Base-by-base conservation (phyloP, 30 jellyfish, hydroid and myxozoan species). In the Hydractinia echinata region DNA sequence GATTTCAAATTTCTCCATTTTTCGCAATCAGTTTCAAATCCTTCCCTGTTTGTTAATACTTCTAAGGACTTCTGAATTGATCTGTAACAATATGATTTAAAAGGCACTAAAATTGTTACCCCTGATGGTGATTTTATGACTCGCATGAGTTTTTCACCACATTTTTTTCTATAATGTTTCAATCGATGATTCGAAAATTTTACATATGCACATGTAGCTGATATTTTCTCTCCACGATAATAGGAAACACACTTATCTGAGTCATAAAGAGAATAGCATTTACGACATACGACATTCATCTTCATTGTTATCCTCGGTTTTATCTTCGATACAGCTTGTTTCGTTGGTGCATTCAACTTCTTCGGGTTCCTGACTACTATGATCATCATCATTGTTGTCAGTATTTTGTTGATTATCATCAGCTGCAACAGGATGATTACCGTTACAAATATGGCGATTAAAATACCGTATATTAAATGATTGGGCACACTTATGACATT, bases 21-120 rank as follows among this genome's bases (percentile, higher is more conserved):
- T 30, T 30, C 44, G 51, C 84, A 76, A 51, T 20, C 20, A 9
- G 13, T 8, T 11, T 76, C 77, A 76, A 76, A 76, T 16, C 54
- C 73, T 16, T 51, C 51, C 39, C 84, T 54, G 30, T 51, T 54
- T 6, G 73, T 13, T 44, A 76, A 74, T 15, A 9, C 18, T 44
- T 76, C 84, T 5, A 76, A 13, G 10, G 67, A 20, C 18, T 76
- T 58, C 51, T 54, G 11, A n/a, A 76, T 20, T 20, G 84, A n/a
- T 21, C 21, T 48, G 51, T 76, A 51, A 50, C 84, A 76, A 54
- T 76, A 76, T 7, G 54, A 7, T 76, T 76, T 76, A 51, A 5
- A 76, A 13, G 84, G 84, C 51, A 53, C 73, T 13, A 48, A 74
- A 13, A 53, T 5, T 11, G n/a, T 54, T 51, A 44, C 39, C 44